Conservation (phyloP, 2,797 vertebrate genomes). For the Pipistrellus pipistrellus region DNA sequence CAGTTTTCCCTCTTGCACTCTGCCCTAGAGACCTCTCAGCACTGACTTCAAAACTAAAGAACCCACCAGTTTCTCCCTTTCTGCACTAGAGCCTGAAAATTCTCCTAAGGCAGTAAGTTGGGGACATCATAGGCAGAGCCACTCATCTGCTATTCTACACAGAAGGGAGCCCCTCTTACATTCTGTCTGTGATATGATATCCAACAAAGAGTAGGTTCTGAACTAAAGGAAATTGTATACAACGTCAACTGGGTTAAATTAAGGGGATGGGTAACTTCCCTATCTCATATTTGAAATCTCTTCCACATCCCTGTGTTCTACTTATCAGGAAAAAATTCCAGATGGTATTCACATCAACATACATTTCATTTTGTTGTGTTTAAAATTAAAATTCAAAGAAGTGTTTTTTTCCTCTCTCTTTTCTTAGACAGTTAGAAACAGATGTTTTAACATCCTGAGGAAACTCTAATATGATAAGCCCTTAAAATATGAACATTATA, state of each 20-base stretch:
- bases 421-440: slow-evolving; percentile 62
- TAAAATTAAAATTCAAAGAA: slow-evolving; percentile 70
- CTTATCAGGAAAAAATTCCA: slow-evolving; percentile 30
- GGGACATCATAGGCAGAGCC: neutral
- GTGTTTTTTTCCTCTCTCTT: neutral
- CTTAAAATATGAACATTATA: slow-evolving; percentile 57
- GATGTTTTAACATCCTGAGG: slow-evolving; percentile 78
- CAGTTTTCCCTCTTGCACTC: neutral
- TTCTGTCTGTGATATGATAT: neutral
- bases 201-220: neutral
- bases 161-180: neutral
- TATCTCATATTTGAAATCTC: neutral
- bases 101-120: neutral
- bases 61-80: neutral
- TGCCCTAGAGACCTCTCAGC: neutral
- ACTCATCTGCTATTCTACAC: neutral
- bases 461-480: slow-evolving; percentile 74
- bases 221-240: neutral
- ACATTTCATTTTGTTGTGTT: slow-evolving; percentile 60
- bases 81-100: neutral
- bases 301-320: neutral
- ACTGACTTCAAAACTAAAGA: neutral
- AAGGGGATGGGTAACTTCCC: neutral
- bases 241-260: neutral
- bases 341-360: neutral